A percentile compares a stretch with the other conserved stretches of the same genome.
Conservation (phyloP, 2,113 vertebrate species). For the Sminthopsis crassicaudata region DNA sequence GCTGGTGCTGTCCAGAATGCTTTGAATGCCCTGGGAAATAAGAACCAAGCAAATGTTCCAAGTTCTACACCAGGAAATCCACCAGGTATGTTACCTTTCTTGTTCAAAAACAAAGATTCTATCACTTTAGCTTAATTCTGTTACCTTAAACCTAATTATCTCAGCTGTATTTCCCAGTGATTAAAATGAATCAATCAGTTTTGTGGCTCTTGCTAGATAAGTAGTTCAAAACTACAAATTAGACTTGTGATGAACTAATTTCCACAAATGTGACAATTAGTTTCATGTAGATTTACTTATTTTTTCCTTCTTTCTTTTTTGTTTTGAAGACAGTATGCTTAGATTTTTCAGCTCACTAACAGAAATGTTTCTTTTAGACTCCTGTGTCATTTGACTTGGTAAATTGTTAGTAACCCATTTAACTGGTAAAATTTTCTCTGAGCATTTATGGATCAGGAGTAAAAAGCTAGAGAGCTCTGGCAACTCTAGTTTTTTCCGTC, state of each 20-base stretch:
- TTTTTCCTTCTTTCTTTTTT: neutral
- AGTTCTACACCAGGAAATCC: conserved; percentile 75
- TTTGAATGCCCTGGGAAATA: conserved; percentile 79
- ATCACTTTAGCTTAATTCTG: neutral
- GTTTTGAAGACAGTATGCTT: neutral
- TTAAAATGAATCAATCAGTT: fast-evolving
- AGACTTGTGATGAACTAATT: neutral
- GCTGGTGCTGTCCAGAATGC: conserved; percentile 83
- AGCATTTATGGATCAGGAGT: neutral
- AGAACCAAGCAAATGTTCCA: conserved; percentile 76
- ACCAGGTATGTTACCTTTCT: conserved; percentile 81
- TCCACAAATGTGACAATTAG: neutral
- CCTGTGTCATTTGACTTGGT: neutral
- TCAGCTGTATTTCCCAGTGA: neutral
- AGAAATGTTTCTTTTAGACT: neutral
- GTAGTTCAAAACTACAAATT: too few species aligned
- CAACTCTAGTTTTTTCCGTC: neutral
- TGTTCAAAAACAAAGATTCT: too few species aligned
- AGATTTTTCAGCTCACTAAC: neutral
- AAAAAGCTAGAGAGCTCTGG: neutral
- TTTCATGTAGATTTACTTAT: neutral
- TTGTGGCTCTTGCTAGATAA: fast-evolving
- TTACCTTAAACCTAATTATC: neutral
- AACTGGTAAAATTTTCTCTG: neutral
- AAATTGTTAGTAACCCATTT: neutral